Conservation (phyloP, 2,888 invertebrate genomes). For the Acanthosepion pharaonis region DNA sequence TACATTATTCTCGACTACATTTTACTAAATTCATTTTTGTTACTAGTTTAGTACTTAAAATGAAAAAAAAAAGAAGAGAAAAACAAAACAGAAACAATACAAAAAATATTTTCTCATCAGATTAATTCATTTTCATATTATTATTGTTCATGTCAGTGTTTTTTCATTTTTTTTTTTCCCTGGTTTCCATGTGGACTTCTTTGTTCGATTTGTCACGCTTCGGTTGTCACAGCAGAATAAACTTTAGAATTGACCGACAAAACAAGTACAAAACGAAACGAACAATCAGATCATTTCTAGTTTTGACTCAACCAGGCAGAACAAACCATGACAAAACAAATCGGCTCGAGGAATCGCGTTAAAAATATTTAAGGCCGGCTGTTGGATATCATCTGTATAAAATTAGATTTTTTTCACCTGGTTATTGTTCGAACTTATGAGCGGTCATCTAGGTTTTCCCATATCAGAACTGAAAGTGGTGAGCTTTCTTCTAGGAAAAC, state of each 20-base stretch:
- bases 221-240: background rate
- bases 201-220: background rate
- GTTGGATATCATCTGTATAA: background rate
- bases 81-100: background rate
- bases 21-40: background rate
- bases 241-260: background rate
- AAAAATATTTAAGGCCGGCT: background rate
- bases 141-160: background rate
- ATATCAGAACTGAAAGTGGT: too few relatives aligned
- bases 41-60: background rate
- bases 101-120: background rate
- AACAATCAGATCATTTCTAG: background rate
- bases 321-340: background rate
- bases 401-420: background rate
- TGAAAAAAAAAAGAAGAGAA: too few relatives aligned
- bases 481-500: too few relatives aligned
- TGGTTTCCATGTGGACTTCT: background rate
- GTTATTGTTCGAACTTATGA: too few relatives aligned
- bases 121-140: background rate
- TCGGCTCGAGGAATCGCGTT: background rate
- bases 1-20: background rate
- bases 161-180: background rate
- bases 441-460: too few relatives aligned
- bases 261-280: constrained; percentile 2
- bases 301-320: background rate